Evolutionary conservation across 2,888 invertebrate genomes (phyloP).

Genomic region (Drosophila seclusa): DNA sequence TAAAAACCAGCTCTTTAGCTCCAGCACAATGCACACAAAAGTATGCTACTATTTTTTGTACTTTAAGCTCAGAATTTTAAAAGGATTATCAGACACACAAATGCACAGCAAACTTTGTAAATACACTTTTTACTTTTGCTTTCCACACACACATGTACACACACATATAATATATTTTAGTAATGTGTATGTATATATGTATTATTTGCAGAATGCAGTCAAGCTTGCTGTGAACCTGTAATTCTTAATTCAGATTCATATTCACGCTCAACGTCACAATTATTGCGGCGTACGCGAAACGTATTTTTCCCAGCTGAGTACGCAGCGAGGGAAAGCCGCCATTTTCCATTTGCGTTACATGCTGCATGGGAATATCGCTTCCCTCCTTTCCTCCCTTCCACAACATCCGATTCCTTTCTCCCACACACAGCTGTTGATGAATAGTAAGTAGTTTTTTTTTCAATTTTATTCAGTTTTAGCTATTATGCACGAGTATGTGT

Average conservation of each 20-base stretch:
- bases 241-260: slow-evolving; percentile 63
- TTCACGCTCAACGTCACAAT: slow-evolving; percentile 35
- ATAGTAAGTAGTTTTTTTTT: slow-evolving; percentile 13
- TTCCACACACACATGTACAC: not conserved
- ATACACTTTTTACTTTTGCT: not conserved
- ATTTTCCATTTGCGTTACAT: slow-evolving; percentile 57
- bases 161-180: not conserved
- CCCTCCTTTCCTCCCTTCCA: not conserved
- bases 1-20: not conserved
- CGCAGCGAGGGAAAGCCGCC: slow-evolving; percentile 43
- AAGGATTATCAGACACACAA: slow-evolving; percentile 2
- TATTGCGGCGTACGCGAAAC: slow-evolving; percentile 58
- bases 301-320: slow-evolving; percentile 71
- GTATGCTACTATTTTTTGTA: slow-evolving; percentile 22
- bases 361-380: slow-evolving; percentile 30
- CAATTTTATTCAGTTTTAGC: slow-evolving; percentile 20
- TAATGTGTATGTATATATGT: not conserved
- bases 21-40: slow-evolving; percentile 12
- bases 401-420: slow-evolving; percentile 33
- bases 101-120: not conserved
- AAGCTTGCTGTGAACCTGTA: slow-evolving; percentile 49
- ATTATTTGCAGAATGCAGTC: slow-evolving; percentile 1
- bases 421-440: slow-evolving; percentile 53
- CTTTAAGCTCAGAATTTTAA: not conserved
- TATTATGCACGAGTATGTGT: slow-evolving; percentile 10